Base-by-base conservation (phyloP, 1,140 invertebrate species). In the Delia radicum region DNA sequence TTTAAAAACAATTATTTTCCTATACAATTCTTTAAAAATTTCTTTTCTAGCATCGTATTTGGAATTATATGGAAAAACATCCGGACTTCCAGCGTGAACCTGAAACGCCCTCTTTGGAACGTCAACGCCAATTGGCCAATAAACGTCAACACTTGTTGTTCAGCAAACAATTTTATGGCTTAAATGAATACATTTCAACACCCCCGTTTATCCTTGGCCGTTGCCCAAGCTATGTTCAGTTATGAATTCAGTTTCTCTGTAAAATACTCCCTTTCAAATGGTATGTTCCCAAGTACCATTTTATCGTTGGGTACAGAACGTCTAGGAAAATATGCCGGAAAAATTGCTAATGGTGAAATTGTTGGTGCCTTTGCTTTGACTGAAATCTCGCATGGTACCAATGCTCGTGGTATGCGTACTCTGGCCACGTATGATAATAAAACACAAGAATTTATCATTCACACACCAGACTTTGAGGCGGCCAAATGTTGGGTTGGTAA, bases 371-470 rank as follows among this genome's bases (percentile, higher is more conserved):
- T 95, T 87, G 93, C 93, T 0, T 84, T 97, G 0, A 96, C 95
- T 0, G 95, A 97, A 87, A 89, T 96, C n/a, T 90, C 91, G 5
- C 95, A 96, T 87, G 95, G 95, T 3, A 94, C 93, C 21, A 96
- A 97, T 82, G 93, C 93, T 4, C 92, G 92, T 85, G 92, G 91
- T 31, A 92, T 96, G 91, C 89, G 91, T 75, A 96, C 95, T 0
- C 93, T 91, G 1, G 95, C 95, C 0, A 94, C 91, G 0, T 96
- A 93, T 86, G 91, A 94, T 82, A 88, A 90, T 1, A 87, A 89
- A 69, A 92, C 90, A n/a, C 87, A 92, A 83, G 90, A 93, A 84
- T 96, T 96, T 87, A 87, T 95, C 0, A 83, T 97, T 48, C 91
- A 96, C 81, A 93, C 94, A 1, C 93, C 94, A 13, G 92, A 95